Base-by-base conservation (phyloP, 2,797 vertebrate genomes). In the Pantherophis alleghaniensis region DNA sequence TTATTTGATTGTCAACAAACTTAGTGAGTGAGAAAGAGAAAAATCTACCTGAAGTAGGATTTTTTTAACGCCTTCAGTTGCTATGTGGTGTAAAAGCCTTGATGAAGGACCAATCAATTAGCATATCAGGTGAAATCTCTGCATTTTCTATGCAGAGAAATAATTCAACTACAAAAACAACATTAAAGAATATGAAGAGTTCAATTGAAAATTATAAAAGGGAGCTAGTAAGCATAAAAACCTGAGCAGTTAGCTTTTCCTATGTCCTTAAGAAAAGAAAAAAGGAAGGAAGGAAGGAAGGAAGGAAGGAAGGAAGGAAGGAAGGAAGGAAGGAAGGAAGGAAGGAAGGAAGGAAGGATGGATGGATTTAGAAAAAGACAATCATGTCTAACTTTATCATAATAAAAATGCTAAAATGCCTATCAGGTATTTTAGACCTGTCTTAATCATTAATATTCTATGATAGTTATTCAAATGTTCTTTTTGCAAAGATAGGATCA, bases 121-220 rank as follows among this genome's bases (percentile, higher is more conserved):
- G 0, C 74, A 14, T 0, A 0, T 95, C 63, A 66, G 55, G 57
- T 63, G 0, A 57, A 5, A 60, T 22, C 74, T 87, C 69, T 91
- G 26, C 91, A 89, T 61, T 87, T 60, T 57, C 92, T 0, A 1
- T 91, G 74, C 47, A 91, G 20, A 10, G 20, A 42, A 89, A 90
- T 86, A 24, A 51, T 94, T 87, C 57, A 92, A 91, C 59, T 74
- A 42, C 61, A 92, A 92, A 90, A 94, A 32, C 61, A 91, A 92
- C 60, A 86, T 9, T 11, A 28, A 91, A 86, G 7, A 94, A 37
- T 47, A 93, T 0, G 32, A n/a, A 94, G 86, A 37, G 14, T 12
- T 63, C 42, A 53, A 94, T 14, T 96, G 94, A 91, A 95, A 95
- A 18, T 13, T 87, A 61, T 20, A 92, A 90, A 96, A 93, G 59